Base-by-base conservation (phyloP, 1,140 invertebrate species). In the Drosophila pectinifera region DNA sequence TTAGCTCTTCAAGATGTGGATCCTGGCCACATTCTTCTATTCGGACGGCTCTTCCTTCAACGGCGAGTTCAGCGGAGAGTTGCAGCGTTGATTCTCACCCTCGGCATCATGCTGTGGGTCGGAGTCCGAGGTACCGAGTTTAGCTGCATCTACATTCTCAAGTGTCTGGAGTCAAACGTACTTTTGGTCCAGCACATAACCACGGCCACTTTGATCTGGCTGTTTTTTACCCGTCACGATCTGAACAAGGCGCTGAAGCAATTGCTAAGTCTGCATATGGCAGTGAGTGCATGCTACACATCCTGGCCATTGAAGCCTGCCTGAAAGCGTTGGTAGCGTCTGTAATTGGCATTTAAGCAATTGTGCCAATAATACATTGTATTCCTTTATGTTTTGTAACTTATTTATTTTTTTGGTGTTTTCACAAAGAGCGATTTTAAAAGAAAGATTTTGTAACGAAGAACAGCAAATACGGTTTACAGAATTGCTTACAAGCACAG, bases 71-170 rank as follows among this genome's bases (percentile, higher is more conserved):
- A 95, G 96, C 93, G 98, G 98, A 99, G 94, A 96, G 98, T 92
- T 95, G 96, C 26, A 98, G 97, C 16, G 97, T 99, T 99, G 2
- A 93, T 98, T 22, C 94, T 98, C 46, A 97, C 97, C 4, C 94
- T 97, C 89, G 96, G 97, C 83, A 93, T 99, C 24, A 94, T 97
- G 41, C 93, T 99, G 4, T 99, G 98, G 98, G 95, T 98, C 56
- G 98, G 98, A 51, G 98, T 98, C 0, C 94, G 98, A 83, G 98
- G 98, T 6, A 96, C 98, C 1, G 98, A 99, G 94, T 99, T 99
- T 93, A 97, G 98, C 84, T 98, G 97, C 97, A 95, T 96, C 90
- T 98, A 99, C 91, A 98, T 99, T 78, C 98, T 98, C 85, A 97
- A 98, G 92, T 97, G 97, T 92, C 94, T 99, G 24, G 98, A 99